Base-by-base conservation (phyloP, 2,797 vertebrate species). In the Spinibarbus caldwelli region DNA sequence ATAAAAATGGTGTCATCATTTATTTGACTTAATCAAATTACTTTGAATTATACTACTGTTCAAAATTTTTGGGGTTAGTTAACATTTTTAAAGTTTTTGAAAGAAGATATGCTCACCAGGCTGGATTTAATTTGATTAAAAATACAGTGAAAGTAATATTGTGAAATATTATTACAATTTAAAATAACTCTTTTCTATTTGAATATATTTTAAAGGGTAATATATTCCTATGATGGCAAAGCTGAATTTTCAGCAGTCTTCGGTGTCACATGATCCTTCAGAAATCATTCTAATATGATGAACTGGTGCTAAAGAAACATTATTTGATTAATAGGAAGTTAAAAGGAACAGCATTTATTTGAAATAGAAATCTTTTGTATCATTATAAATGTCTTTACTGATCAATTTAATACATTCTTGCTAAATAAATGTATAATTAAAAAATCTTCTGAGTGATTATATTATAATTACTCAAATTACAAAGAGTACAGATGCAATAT, bases 391-490 rank as follows among this genome's bases (percentile, higher is more conserved):
- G 9, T 19, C 6, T 43, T 71, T 34, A 31, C 62, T 66, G 6
- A 64, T 64, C 14, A 64, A 14, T 64, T 43, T 8, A 26, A 15
- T 26, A n/a, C 0, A 12, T 71, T n/a, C 38, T 41, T 70, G 11
- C 36, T n/a, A 11, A 71, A 71, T 43, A 71, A 26, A 71, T 26
- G 23, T 26, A 41, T 41, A 3, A 68, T 38, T 14, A n/a, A 41
- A 68, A 41, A 70, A 71, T 36, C 3, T 43, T 71, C 14, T 43
- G 12, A 71, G 6, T 4, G 38, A 23, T 34, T 23, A 34, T 11
- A 75, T 75, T 57, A 17, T n/a, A 76, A 36, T 4, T 54, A 54
- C 47, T 76, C 19, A 54, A 54, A 54, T 54, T 76, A 34, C 73
- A n/a, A 36, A 54, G 14, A 41, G 2, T 41, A 38, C 10, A 26